Evolutionary conservation across 2,797 vertebrate genomes (phyloP), one percentile per base, ranked within the genome.

Genomic region (Gephyroberyx darwinii): DNA sequence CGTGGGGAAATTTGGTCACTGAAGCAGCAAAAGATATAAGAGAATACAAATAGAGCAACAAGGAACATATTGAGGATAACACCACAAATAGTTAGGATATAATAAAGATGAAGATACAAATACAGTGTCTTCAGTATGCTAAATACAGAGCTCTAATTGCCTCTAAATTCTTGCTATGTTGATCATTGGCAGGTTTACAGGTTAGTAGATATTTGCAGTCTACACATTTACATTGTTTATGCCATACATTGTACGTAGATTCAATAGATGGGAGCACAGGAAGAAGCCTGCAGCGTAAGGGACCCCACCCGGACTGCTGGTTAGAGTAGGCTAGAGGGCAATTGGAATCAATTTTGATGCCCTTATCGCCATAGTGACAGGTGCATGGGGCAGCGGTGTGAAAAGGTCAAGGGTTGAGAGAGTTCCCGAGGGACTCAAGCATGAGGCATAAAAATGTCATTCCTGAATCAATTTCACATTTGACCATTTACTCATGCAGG

Each of bases 301-400:
- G n/a, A 74, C 67, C 75, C n/a, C 41, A 8, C 14, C 65, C 26
- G 26, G 70, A 62, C 75, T 69, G 53, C 47, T 51, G 71, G 51
- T 60, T 67, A 52, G 19, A 48, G 59, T 59, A 57, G 63, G 65
- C 66, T 30, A 53, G 20, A 73, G 31, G 59, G 56, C 80, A 85
- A 86, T 71, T 79, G 75, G 76, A 88, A 92, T 91, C 82, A 78
- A 88, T 90, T 78, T 61, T 74, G 59, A 70, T 81, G 81, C 37
- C 0, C 58, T 87, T 87, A 88, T 89, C 78, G 14, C 39, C 30
- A 39, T 39, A 35, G 66, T 82, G 84, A 81, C 85, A 88, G 86
- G 87, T 82, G 88, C 67, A 51, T 8, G 2, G 79, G 62, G 76
- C 75, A 13, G 19, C 45, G 2, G 76, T 61, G 73, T 80, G 67